Evolutionary conservation across 1,140 invertebrate species (phyloP).

Genomic region (Ladona fulva): DNA sequence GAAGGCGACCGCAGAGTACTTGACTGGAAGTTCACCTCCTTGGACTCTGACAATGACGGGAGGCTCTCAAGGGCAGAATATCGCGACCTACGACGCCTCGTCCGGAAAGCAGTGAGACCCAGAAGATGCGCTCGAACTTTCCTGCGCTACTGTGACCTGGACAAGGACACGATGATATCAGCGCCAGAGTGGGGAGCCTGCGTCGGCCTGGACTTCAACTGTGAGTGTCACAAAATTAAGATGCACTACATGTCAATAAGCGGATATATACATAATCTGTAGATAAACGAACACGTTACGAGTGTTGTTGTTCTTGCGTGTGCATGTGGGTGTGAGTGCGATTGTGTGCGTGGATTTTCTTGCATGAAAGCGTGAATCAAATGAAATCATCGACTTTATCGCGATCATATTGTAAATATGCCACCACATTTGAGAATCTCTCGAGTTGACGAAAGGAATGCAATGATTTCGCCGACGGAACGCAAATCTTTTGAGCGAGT

Average conservation of each 20-base stretch:
- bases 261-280: too few species aligned
- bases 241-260: neutral
- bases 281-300: too few species aligned
- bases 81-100: constrained; percentile 62
- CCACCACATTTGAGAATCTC: too few species aligned
- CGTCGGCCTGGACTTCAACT: constrained; percentile 37
- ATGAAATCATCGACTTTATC: too few species aligned
- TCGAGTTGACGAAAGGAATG: too few species aligned
- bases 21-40: constrained; percentile 77
- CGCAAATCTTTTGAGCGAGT: too few species aligned
- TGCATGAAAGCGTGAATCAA: too few species aligned
- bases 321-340: neutral
- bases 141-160: constrained; percentile 71
- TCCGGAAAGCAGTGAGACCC: constrained; percentile 78
- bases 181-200: constrained; percentile 73
- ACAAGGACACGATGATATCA: constrained; percentile 65
- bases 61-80: constrained; percentile 70
- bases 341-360: neutral
- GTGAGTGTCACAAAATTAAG: constrained; percentile 28
- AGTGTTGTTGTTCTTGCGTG: neutral
- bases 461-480: too few species aligned
- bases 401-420: too few species aligned
- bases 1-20: constrained; percentile 43
- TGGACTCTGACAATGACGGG: constrained; percentile 69
- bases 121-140: constrained; percentile 82